These are phyloP conservation scores for Carpatolechia fugitivella DNA, from an alignment of 2,888 invertebrate species.

Conservation along the genomic window DNA sequence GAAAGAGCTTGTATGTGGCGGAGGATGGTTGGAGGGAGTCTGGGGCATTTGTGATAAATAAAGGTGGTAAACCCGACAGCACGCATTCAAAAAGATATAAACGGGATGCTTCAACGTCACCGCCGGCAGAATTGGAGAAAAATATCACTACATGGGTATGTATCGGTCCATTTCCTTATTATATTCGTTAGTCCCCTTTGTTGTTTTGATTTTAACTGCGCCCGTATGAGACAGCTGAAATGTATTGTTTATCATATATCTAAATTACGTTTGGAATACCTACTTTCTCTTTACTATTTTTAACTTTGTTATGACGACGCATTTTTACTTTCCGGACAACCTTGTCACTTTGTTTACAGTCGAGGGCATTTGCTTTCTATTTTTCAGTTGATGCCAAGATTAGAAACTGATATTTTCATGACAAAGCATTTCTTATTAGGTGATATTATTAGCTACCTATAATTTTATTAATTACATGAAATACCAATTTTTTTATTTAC, in stretches of 20 bases:
- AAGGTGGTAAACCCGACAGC: conserved; percentile 33
- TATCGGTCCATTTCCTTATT: conserved; percentile 57
- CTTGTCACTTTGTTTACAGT: conserved; percentile 19
- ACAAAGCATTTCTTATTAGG: background rate
- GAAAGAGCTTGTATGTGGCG: conserved; percentile 60
- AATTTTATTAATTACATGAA: too few species aligned
- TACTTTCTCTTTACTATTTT: conserved; percentile 41
- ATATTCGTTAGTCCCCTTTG: conserved; percentile 45
- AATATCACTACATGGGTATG: conserved; percentile 75
- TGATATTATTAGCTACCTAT: too few species aligned
- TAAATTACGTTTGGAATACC: conserved; percentile 31
- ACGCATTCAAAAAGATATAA: conserved; percentile 51
- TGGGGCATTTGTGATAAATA: conserved; percentile 51
- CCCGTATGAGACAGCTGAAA: conserved; percentile 30
- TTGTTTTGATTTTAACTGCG: conserved; percentile 33
- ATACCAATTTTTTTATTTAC: too few species aligned
- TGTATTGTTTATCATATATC: conserved; percentile 35
- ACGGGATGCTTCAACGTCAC: conserved; percentile 56
- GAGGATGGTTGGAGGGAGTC: conserved; percentile 36
- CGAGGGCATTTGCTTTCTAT: conserved; percentile 11
- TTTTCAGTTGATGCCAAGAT: conserved; percentile 1
- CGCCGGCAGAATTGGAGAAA: conserved; percentile 49
- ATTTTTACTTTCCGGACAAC: conserved; percentile 27
- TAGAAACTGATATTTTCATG: background rate
- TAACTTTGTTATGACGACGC: conserved; percentile 28